Percentiles rank a stretch among this genome's conserved stretches.
phyloP scores from a whole-genome alignment of 1,140 invertebrate species.

The Dysdera silvatica region DNA sequence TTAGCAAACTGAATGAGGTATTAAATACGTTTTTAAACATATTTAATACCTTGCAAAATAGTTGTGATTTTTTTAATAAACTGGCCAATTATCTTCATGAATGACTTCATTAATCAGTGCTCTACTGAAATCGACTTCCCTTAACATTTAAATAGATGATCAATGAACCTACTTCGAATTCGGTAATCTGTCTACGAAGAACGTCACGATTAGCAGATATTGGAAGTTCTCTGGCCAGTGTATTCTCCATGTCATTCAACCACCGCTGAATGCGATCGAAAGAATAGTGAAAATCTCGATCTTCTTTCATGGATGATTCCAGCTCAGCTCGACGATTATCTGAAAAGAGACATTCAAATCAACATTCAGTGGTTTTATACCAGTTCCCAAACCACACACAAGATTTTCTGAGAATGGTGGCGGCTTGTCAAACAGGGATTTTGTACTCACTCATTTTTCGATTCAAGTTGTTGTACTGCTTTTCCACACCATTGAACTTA shows the following conservation, averaged over 20 bases:
- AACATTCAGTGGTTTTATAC: too few species aligned
- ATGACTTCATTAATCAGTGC: too few species aligned
- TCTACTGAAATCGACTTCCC: too few species aligned
- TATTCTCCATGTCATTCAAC: slow-evolving; percentile 62
- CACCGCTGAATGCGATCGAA: slow-evolving; percentile 80
- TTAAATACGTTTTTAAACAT: too few species aligned
- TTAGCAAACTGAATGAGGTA: too few species aligned
- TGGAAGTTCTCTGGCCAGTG: slow-evolving; percentile 63
- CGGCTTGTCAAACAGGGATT: background rate
- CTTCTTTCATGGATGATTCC: slow-evolving; percentile 64
- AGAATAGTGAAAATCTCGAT: slow-evolving; percentile 72
- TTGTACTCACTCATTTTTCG: slow-evolving; percentile 57
- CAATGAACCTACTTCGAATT: slow-evolving; percentile 59
- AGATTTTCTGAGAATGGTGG: background rate
- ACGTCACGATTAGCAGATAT: slow-evolving; percentile 77
- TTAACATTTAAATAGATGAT: too few species aligned
- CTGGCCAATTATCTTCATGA: too few species aligned
- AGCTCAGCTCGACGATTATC: slow-evolving; percentile 82
- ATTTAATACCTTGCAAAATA: too few species aligned
- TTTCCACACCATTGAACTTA: slow-evolving; percentile 71
- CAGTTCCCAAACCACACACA: background rate
- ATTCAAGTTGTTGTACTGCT: slow-evolving; percentile 73
- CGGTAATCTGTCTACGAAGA: slow-evolving; percentile 73
- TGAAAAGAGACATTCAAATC: background rate
- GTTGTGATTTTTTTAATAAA: too few species aligned